Conservation (phyloP, 2,113 vertebrate genomes). For the Bubo scandiacus region DNA sequence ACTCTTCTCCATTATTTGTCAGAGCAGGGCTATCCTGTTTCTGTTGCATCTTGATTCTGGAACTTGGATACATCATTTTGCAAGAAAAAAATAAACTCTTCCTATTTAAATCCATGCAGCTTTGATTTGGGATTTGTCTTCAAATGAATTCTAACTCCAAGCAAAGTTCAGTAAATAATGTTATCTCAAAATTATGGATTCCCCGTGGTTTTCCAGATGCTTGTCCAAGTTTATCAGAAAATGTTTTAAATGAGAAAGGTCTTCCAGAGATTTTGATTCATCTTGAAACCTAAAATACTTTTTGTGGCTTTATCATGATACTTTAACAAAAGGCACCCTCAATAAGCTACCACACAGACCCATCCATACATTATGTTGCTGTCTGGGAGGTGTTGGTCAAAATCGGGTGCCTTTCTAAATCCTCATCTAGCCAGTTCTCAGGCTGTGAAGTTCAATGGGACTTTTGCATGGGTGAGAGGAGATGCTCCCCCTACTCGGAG, state of each 20-base stretch:
- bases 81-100: not conserved
- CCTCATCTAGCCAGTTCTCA: not conserved
- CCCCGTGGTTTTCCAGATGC: not conserved
- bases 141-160: not conserved
- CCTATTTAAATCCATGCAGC: not conserved
- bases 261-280: not conserved
- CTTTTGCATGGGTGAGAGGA: not conserved
- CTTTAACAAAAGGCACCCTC: not conserved
- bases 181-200: not conserved
- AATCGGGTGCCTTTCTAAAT: not conserved
- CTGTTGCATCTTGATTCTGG: not conserved
- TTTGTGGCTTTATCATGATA: not conserved
- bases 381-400: not conserved
- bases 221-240: not conserved
- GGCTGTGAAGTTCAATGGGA: not conserved
- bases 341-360: not conserved
- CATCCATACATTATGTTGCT: fast-evolving
- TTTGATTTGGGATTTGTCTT: not conserved
- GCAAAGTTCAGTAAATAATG: not conserved
- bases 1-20: not conserved
- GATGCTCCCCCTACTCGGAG: not conserved
- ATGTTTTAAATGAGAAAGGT: not conserved
- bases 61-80: not conserved
- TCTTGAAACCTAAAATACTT: not conserved
- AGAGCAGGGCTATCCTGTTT: not conserved